These are phyloP conservation scores for Pristionchus fissidentatus DNA, from an alignment of 2,888 invertebrate species.

Conservation along the genomic window DNA sequence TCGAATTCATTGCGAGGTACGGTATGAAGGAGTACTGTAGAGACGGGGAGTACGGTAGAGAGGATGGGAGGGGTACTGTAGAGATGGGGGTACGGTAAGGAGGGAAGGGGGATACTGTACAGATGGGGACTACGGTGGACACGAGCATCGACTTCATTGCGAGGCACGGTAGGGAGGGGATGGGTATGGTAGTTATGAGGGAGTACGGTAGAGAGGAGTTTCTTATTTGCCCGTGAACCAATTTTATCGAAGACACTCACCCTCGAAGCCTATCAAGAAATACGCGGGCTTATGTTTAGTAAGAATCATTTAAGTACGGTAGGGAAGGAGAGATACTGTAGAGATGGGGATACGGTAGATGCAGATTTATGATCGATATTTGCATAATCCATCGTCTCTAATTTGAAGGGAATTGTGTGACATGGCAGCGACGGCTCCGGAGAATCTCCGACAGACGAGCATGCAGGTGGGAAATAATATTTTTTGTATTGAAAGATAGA, in stretches of 20 bases:
- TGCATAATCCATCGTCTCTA: no score
- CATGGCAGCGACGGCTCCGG: slow-evolving; percentile 11
- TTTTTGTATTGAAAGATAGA: neutral
- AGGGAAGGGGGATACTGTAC: no score
- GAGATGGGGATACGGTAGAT: neutral
- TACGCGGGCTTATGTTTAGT: no score
- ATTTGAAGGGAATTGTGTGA: slow-evolving; percentile 32
- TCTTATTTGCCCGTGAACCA: no score
- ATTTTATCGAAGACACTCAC: no score
- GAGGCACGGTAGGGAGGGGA: slow-evolving; percentile 45
- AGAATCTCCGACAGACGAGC: neutral
- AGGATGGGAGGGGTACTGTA: slow-evolving; percentile 10
- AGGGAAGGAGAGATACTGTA: slow-evolving; percentile 14
- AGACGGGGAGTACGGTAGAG: neutral
- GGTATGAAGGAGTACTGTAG: slow-evolving; percentile 3
- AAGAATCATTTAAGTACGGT: no score
- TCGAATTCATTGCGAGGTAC: slow-evolving; percentile 61
- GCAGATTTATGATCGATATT: no score
- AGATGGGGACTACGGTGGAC: no score
- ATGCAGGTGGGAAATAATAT: neutral
- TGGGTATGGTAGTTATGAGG: neutral
- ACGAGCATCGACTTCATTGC: slow-evolving; percentile 62
- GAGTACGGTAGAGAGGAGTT: neutral
- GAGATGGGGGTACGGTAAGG: neutral
- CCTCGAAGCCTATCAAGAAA: no score